phyloP scores from a whole-genome alignment of 2,113 vertebrate species.

The Spheniscus mendiculus region DNA sequence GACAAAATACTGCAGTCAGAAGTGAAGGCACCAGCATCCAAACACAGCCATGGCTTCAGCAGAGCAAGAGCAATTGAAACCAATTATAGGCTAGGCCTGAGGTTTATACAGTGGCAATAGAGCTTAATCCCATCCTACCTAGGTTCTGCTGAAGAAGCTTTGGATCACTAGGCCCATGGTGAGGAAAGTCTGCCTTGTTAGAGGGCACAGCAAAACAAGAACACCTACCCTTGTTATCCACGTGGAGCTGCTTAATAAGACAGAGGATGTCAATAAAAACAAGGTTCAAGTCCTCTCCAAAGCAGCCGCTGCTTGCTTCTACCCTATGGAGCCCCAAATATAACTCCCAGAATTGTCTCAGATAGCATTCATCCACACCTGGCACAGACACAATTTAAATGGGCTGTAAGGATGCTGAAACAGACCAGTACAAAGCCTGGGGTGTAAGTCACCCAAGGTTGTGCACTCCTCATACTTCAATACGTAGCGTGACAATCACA shows the following conservation, averaged over 20 bases:
- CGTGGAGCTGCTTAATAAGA: background rate
- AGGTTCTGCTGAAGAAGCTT: background rate
- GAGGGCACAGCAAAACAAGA: background rate
- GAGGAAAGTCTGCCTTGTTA: background rate
- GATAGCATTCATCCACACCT: background rate
- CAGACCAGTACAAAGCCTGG: background rate
- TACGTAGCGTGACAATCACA: fast-evolving
- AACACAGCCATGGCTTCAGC: background rate
- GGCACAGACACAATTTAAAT: background rate
- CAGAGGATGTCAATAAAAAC: background rate
- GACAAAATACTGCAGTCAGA: background rate
- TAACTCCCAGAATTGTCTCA: background rate
- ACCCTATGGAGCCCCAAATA: background rate
- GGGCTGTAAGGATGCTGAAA: background rate
- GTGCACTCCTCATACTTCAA: background rate
- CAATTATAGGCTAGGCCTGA: background rate
- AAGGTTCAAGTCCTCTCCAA: background rate
- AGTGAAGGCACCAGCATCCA: background rate
- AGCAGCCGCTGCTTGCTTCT: background rate
- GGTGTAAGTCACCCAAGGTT: background rate
- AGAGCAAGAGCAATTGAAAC: background rate
- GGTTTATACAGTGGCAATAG: background rate
- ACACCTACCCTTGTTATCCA: background rate
- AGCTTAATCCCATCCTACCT: background rate
- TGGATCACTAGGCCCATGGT: background rate